Evolutionary conservation across 1,140 invertebrate genomes (phyloP).

Genomic region (Ridgeia piscesae): DNA sequence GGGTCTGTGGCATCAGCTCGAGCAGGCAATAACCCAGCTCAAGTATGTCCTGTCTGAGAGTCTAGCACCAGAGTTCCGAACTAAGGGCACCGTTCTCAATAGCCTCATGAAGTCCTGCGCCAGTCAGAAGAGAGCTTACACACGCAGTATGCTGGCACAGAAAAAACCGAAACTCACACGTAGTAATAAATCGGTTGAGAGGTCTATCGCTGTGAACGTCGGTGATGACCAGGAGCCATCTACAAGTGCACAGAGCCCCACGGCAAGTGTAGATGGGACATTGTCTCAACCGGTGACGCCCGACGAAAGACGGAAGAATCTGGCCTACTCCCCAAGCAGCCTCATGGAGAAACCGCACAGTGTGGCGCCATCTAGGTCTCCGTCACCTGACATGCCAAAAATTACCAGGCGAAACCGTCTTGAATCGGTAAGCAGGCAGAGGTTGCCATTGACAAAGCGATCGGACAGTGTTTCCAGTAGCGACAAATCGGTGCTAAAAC

Average conservation of each 20-base stretch:
- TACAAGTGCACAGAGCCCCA: background rate
- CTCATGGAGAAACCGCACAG: background rate
- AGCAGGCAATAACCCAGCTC: background rate
- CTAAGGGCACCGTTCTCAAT: background rate
- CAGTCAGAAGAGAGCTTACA: background rate
- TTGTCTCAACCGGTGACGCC: background rate
- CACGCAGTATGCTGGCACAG: background rate
- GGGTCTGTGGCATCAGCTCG: background rate
- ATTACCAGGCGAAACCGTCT: background rate
- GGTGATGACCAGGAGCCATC: background rate
- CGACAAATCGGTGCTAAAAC: background rate
- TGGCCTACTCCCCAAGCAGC: background rate
- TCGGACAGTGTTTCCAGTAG: background rate
- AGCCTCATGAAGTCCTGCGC: background rate
- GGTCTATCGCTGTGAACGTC: too few relatives aligned
- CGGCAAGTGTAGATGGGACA: background rate
- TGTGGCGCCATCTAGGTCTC: background rate
- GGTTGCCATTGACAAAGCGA: background rate
- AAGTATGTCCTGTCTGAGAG: background rate
- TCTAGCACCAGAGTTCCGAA: background rate
- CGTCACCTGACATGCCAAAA: background rate
- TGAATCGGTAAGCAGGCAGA: background rate
- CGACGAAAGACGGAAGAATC: background rate
- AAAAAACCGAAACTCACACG: background rate
- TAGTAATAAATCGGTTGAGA: background rate